phyloP scores from a whole-genome alignment of 2,113 vertebrate genomes.

The Geococcyx californianus region DNA sequence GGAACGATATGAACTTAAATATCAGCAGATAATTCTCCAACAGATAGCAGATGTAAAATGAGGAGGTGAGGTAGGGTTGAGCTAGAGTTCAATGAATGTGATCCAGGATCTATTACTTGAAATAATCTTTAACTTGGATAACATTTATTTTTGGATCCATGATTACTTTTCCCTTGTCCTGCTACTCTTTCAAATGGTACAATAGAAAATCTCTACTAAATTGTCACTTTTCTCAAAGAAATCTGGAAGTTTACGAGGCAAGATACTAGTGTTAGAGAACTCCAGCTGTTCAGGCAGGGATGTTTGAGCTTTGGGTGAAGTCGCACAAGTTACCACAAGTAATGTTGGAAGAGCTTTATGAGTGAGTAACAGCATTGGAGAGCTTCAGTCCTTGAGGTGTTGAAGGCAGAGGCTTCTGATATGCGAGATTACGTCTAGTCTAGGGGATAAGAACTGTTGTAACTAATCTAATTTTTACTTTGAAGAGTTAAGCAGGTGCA shows the following conservation, averaged over 20 bases:
- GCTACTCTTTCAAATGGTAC: neutral
- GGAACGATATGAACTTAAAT: neutral
- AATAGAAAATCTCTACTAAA: neutral
- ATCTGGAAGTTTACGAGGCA: neutral
- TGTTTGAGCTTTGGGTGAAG: neutral
- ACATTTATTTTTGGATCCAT: neutral
- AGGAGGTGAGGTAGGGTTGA: neutral
- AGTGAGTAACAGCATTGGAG: neutral
- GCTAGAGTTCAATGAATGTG: neutral
- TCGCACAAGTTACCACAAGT: neutral
- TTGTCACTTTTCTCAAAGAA: neutral
- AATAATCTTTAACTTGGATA: neutral
- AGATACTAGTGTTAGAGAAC: neutral
- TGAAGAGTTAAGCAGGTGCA: neutral
- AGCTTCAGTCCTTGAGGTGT: neutral
- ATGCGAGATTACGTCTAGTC: neutral
- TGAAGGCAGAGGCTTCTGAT: neutral
- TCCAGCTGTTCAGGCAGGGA: neutral
- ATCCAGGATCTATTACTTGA: neutral
- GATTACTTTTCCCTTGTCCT: neutral
- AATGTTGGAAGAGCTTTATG: neutral
- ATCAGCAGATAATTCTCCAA: neutral
- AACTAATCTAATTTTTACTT: neutral
- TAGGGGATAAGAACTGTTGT: neutral
- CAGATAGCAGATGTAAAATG: neutral